Evolutionary conservation across 2,113 vertebrate species (phyloP), one percentile per base, ranked within the genome.

Genomic region (Neodon shergylaensis): DNA sequence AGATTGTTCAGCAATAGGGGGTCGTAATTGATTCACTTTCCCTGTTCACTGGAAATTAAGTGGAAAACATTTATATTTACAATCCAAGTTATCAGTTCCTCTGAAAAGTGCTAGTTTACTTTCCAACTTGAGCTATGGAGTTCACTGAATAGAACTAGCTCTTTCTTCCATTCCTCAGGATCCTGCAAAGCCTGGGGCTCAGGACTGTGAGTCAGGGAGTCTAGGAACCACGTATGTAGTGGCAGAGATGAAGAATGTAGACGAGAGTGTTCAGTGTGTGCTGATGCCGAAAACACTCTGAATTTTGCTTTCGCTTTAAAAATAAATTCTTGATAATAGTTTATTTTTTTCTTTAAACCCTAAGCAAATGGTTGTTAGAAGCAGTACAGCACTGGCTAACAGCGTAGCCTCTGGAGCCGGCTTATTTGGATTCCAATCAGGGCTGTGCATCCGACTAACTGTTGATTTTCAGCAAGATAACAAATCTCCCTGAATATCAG

Each of bases 321-420:
- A 97, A 96, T 63, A 96, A 94, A 96, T 94, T 85, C 26, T n/a
- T 83, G 77, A 82, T 96, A 96, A 78, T 52, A 91, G 36, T 42
- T 83, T 91, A n/a, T 92, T 58, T 65, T 65, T 78, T 42, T 52
- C 81, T 96, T 83, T 42, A 28, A 7, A 82, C 66, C 42, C 93
- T n/a, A 94, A 54, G 89, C 82, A 73, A 94, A 95, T 93, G 19
- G 17, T 83, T 94, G 68, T 95, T 97, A 96, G 85, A 92, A 17
- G 86, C 28, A 96, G 77, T 36, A 87, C 68, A 94, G 17, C 87
- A 72, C 47, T 66, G 79, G 42, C 88, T 91, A 93, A 94, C 82
- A 96, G 21, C 6, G 39, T 5, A 65, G 68, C 13, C 47, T 89
- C 83, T 76, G n/a, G 54, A 85, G 49, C 61, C 26, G 33, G 58